phyloP scores from a whole-genome alignment of 2,113 vertebrate species.

The Platysternon megacephalum region DNA sequence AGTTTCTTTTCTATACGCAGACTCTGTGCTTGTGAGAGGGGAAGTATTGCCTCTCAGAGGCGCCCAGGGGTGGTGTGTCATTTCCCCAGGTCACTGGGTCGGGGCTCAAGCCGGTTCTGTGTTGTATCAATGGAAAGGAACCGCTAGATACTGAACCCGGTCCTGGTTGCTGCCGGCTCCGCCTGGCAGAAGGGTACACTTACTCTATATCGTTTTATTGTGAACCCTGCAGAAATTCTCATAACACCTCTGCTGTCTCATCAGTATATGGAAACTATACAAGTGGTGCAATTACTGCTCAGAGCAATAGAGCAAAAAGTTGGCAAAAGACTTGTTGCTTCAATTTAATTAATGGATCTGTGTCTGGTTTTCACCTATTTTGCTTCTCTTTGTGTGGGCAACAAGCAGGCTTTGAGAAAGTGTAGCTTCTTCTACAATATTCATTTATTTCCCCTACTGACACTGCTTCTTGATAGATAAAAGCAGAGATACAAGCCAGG shows the following conservation, averaged over 20 bases:
- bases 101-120: no score
- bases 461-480: background rate
- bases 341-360: constrained; percentile 18
- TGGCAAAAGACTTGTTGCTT: background rate
- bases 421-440: constrained; percentile 2
- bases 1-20: no score
- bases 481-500: background rate
- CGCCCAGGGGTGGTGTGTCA: no score
- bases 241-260: background rate
- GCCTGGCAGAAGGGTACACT: background rate
- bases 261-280: background rate
- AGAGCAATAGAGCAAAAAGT: background rate
- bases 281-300: background rate
- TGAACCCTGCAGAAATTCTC: background rate
- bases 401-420: background rate
- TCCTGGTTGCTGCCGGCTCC: no score
- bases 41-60: no score
- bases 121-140: no score
- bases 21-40: no score
- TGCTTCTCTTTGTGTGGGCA: background rate
- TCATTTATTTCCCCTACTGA: background rate
- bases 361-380: constrained; percentile 25
- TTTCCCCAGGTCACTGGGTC: no score
- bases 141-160: no score
- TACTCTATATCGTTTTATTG: background rate